These are phyloP conservation scores for Arbacia lixula DNA, from an alignment of 53 echinoderm and acorn worm species.

Conservation along the genomic window DNA sequence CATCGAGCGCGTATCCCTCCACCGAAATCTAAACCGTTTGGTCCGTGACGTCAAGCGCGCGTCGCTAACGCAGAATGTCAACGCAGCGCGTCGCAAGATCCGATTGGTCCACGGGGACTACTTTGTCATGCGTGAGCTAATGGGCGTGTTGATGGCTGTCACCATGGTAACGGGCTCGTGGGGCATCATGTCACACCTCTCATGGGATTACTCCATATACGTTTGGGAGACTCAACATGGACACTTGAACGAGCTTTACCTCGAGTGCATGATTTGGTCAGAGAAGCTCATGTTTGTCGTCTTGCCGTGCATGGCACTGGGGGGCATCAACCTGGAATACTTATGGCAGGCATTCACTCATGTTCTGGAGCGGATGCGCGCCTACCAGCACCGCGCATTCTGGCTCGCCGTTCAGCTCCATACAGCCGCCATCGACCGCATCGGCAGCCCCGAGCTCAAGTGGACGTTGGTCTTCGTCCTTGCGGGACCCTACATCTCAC, in stretches of 20 bases:
- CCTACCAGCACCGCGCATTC: neutral
- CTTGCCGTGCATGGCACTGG: constrained; percentile 8
- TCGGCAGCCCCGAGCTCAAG: constrained; percentile 26
- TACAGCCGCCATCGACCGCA: neutral
- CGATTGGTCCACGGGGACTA: constrained; percentile 2
- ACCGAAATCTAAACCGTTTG: neutral
- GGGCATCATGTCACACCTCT: constrained; percentile 9
- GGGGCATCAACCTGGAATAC: constrained; percentile 30
- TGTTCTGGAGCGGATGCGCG: neutral
- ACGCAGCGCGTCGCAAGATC: constrained; percentile 23
- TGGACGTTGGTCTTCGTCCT: constrained; percentile 18
- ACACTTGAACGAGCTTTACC: neutral
- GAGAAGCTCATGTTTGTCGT: constrained; percentile 26
- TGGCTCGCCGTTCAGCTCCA: neutral
- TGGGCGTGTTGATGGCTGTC: constrained; percentile 18
- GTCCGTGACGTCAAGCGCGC: neutral
- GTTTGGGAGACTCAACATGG: neutral
- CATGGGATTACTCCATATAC: constrained; percentile 18
- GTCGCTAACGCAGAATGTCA: neutral
- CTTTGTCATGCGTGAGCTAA: neutral
- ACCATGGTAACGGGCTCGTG: constrained; percentile 19
- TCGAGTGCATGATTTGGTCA: constrained; percentile 2
- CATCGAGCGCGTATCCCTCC: constrained; percentile 33
- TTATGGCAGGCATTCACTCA: constrained; percentile 15
- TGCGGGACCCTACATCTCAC: constrained; percentile 1